Conservation (phyloP, 2,888 invertebrate genomes). For the Mythimna vitellina region DNA sequence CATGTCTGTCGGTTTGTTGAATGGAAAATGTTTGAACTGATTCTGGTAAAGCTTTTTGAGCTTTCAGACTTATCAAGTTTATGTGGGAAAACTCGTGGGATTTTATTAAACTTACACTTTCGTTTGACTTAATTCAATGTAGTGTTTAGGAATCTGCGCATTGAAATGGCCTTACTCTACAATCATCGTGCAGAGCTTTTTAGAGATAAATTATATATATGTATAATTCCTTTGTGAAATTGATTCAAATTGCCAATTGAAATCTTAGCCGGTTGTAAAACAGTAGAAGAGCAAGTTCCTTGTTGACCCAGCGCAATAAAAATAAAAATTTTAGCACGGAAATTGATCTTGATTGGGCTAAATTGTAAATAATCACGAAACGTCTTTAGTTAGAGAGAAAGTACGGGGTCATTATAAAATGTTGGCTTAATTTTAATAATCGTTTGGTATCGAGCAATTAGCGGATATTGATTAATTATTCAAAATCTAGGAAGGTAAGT, state of each 20-base stretch:
- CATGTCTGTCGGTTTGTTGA: conserved; percentile 8
- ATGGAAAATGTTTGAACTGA: conserved; percentile 9
- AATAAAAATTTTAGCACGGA: conserved; percentile 42
- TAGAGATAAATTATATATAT: neutral
- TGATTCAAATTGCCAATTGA: conserved; percentile 11
- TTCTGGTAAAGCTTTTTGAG: conserved; percentile 5
- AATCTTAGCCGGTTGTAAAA: neutral
- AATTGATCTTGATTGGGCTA: conserved; percentile 46
- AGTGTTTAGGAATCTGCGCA: neutral
- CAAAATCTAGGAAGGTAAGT: neutral
- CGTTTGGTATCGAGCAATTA: conserved; percentile 20
- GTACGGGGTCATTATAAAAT: conserved; percentile 18
- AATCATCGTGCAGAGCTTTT: neutral
- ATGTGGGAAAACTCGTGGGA: neutral
- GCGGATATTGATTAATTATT: conserved; percentile 8
- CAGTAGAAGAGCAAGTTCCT: conserved; percentile 27
- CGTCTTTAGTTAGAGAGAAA: conserved; percentile 53
- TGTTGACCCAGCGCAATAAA: conserved; percentile 31
- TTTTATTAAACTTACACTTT: neutral
- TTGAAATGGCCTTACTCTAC: neutral
- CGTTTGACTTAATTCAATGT: neutral
- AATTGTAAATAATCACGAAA: conserved; percentile 50
- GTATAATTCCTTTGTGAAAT: conserved; percentile 8
- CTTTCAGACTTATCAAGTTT: neutral
- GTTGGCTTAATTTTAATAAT: conserved; percentile 37